Percentiles rank a stretch among this genome's conserved stretches.
Conservation (phyloP, 1,140 invertebrate species). For the Orchesella cincta region DNA sequence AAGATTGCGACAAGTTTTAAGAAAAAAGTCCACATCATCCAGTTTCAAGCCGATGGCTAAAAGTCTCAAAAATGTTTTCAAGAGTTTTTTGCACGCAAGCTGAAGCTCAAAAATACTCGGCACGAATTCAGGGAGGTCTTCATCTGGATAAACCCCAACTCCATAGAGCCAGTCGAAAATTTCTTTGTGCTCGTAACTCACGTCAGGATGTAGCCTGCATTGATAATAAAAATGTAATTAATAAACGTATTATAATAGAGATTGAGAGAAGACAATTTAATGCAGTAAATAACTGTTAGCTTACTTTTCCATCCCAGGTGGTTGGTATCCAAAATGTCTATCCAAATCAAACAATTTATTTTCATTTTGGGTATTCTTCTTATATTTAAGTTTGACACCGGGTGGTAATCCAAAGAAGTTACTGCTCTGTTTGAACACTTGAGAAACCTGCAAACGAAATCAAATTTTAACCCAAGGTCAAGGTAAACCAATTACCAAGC, state of each 20-base stretch:
- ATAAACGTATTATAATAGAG: not conserved
- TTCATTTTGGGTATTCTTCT: constrained; percentile 29
- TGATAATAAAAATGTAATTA: not conserved
- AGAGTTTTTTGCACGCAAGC: not conserved
- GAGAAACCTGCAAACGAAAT: constrained; percentile 25
- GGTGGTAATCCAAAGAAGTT: constrained; percentile 38
- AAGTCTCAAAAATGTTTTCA: not conserved
- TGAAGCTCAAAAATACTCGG: not conserved
- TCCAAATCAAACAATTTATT: not conserved
- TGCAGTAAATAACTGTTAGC: not conserved
- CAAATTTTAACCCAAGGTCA: not conserved
- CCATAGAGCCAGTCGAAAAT: constrained; percentile 31
- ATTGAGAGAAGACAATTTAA: not conserved
- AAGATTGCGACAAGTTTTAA: not conserved
- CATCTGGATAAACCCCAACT: not conserved
- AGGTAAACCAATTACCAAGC: not conserved
- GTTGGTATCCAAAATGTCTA: constrained; percentile 15
- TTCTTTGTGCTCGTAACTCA: constrained; percentile 36
- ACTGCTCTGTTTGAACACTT: constrained; percentile 38
- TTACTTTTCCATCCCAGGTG: not conserved
- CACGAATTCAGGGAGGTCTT: not conserved
- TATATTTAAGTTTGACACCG: constrained; percentile 26
- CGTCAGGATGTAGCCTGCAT: not conserved
- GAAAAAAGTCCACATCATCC: constrained; percentile 18
- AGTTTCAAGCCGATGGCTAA: not conserved